phyloP scores from a whole-genome alignment of 1,140 invertebrate genomes.

The Littorina saxatilis region DNA sequence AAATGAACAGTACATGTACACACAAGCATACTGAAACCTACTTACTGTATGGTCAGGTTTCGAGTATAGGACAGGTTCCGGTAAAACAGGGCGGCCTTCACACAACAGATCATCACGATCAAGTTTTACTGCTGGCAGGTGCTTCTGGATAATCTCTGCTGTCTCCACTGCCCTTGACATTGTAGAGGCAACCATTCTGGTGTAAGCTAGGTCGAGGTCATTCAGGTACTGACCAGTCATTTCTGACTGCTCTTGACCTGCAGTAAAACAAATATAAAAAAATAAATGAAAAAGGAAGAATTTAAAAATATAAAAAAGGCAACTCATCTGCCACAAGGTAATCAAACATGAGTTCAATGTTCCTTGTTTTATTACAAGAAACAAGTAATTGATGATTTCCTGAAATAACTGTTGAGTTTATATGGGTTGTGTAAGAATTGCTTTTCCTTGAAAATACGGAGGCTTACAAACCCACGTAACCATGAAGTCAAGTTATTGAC shows the following conservation, averaged over 20 bases:
- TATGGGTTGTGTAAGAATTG: no score
- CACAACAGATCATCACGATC: conserved; percentile 86
- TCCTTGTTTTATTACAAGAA: no score
- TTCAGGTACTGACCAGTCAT: conserved; percentile 83
- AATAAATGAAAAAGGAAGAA: background rate
- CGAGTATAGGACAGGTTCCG: conserved; percentile 94
- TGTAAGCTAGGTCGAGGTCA: conserved; percentile 86
- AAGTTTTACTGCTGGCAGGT: conserved; percentile 75
- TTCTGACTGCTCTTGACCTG: conserved; percentile 89
- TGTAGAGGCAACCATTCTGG: conserved; percentile 88
- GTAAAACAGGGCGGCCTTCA: conserved; percentile 92
- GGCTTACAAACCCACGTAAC: no score
- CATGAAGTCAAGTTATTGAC: no score
- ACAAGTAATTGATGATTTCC: no score
- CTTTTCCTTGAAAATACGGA: no score
- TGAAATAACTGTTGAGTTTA: no score
- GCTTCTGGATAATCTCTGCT: conserved; percentile 87
- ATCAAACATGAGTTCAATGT: no score
- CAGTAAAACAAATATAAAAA: conserved; percentile 52
- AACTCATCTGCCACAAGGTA: no score
- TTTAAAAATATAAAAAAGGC: no score
- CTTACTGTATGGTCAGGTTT: conserved; percentile 87
- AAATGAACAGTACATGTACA: no score
- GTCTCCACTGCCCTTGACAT: conserved; percentile 96
- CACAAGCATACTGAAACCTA: background rate